phyloP scores from a whole-genome alignment of 2,113 vertebrate genomes.

The Platichthys stellatus region DNA sequence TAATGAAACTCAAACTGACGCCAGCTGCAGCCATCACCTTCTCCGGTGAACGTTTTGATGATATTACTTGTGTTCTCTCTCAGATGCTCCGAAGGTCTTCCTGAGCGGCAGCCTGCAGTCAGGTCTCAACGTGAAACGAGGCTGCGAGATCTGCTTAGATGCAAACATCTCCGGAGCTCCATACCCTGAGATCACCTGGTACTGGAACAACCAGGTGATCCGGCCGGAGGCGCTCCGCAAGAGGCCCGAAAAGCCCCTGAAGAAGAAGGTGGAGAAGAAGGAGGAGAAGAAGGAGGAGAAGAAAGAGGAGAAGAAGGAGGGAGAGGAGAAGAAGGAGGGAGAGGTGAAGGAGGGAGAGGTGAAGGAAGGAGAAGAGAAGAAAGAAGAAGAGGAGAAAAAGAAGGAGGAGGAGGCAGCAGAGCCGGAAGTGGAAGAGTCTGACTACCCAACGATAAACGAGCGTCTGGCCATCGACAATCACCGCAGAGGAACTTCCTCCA shows the following conservation, averaged over 20 bases:
- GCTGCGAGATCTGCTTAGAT: slow-evolving; percentile 89
- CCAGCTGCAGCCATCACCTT: background rate
- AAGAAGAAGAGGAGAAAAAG: slow-evolving; percentile 40
- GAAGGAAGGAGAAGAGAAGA: slow-evolving; percentile 27
- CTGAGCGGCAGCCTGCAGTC: slow-evolving; percentile 90
- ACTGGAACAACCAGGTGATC: slow-evolving; percentile 89
- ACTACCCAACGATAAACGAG: slow-evolving; percentile 89
- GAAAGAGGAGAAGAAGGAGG: slow-evolving; percentile 23
- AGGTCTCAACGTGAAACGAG: slow-evolving; percentile 89
- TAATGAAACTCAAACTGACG: background rate
- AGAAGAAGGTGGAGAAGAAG: slow-evolving; percentile 84
- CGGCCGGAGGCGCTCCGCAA: slow-evolving; percentile 90
- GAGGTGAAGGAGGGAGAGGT: slow-evolving; percentile 70
- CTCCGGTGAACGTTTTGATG: background rate
- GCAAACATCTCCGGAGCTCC: slow-evolving; percentile 94
- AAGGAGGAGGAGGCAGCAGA: slow-evolving; percentile 64
- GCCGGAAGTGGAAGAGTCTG: slow-evolving; percentile 81
- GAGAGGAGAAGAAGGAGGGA: slow-evolving; percentile 63
- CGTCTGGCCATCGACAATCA: slow-evolving; percentile 89
- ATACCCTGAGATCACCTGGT: slow-evolving; percentile 94
- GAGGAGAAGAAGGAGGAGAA: slow-evolving; percentile 68
- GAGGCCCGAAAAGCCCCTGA: slow-evolving; percentile 81
- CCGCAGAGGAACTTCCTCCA: slow-evolving; percentile 86
- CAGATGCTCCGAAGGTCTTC: slow-evolving; percentile 94
- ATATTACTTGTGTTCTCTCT: slow-evolving; percentile 2